Base-by-base conservation (phyloP, 2,113 vertebrate species). In the Paracanthobrama guichenoti region DNA sequence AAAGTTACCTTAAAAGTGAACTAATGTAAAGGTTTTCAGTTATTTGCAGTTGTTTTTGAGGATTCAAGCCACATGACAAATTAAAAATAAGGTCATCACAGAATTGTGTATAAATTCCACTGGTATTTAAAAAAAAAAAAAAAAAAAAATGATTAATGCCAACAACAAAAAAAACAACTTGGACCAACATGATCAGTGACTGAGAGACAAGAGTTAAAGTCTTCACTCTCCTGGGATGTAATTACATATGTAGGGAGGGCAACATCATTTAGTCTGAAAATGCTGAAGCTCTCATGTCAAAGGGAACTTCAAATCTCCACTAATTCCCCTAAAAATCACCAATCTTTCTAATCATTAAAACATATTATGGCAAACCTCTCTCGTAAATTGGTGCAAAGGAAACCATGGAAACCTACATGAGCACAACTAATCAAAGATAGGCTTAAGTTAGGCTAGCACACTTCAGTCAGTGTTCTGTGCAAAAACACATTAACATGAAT, bases 401-500 rank as follows among this genome's bases (percentile, higher is more conserved):
- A 59, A 77, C 80, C 55, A 66, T 72, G 55, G 53, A 77, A 81
- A 42, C 71, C 16, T 20, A n/a, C 75, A 69, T 18, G 31, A 72
- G 42, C 64, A 42, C 44, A 35, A 28, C 20, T 72, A 79, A 85
- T 82, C 73, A 87, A 67, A 82, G 14, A 7, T 11, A 64, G 67
- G 66, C 64, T 62, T 60, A 39, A 78, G 69, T 74, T 11, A 57
- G 62, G 14, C 12, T 78, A 50, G 60, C 79, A 55, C 46, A 22
- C 42, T 85, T 64, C 53, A 50, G 50, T 87, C 80, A 72, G 53
- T 44, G n/a, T 14, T 66, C 44, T 53, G 42, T n/a, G 67, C 42
- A 77, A 35, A 53, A 53, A 53, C 16, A 71, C 12, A 84, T 48
- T 62, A 87, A 78, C 77, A 85, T 31, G 64, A 59, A 39, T 55